Conservation (phyloP, 2,888 invertebrate species). For the Spodoptera littoralis region DNA sequence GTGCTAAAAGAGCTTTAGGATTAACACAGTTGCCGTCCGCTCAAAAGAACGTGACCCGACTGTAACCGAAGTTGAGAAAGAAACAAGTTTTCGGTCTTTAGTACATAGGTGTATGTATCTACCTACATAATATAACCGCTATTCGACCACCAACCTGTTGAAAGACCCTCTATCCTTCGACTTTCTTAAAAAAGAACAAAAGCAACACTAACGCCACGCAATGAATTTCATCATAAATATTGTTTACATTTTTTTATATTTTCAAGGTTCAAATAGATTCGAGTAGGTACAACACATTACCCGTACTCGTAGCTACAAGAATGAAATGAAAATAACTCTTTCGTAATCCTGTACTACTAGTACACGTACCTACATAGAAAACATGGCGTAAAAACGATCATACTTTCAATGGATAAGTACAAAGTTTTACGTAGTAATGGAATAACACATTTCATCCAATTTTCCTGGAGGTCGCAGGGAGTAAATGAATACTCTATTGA, state of each 20-base stretch:
- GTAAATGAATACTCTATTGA: conserved; percentile 54
- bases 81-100: too few relatives aligned
- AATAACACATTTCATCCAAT: conserved; percentile 51
- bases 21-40: too few relatives aligned
- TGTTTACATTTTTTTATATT: conserved; percentile 13
- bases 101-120: too few relatives aligned
- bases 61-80: too few relatives aligned
- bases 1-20: too few relatives aligned
- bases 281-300: not conserved
- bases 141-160: too few relatives aligned
- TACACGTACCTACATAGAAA: conserved; percentile 1
- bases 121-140: too few relatives aligned
- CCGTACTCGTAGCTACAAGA: conserved; percentile 3
- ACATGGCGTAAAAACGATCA: conserved; percentile 17
- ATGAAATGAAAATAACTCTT: conserved; percentile 13
- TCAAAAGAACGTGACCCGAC: too few relatives aligned
- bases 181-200: conserved; percentile 1
- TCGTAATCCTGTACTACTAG: conserved; percentile 4
- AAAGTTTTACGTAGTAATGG: conserved; percentile 37
- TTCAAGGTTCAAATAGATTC: conserved; percentile 2
- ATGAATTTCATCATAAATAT: not conserved
- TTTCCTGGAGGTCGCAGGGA: conserved; percentile 38
- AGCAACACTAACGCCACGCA: not conserved
- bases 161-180: not conserved
- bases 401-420: conserved; percentile 6